Percentiles rank a stretch among this genome's conserved stretches.
Evolutionary conservation across 2,888 invertebrate genomes (phyloP).

Genomic region (Sinotaia quadrata): DNA sequence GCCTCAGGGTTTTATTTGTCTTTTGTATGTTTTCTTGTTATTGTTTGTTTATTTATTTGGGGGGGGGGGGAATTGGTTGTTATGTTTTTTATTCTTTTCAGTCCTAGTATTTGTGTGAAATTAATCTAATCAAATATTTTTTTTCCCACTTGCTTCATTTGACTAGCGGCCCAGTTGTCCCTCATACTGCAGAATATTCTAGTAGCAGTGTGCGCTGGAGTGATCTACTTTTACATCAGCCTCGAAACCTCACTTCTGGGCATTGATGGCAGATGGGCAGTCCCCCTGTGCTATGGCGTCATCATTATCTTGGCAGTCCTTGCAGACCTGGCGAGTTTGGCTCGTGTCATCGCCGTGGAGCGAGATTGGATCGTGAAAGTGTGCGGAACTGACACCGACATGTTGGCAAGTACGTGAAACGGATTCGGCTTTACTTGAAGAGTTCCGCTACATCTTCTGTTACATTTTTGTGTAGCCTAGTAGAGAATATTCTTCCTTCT

Average conservation of each 20-base stretch:
- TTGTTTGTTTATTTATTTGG: too few relatives aligned
- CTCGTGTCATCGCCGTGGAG: conserved; percentile 68
- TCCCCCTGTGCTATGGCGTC: conserved; percentile 46
- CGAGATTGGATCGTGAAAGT: conserved; percentile 75
- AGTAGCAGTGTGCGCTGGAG: conserved; percentile 71
- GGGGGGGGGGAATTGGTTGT: too few relatives aligned
- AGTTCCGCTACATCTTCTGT: too few relatives aligned
- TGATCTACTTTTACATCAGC: conserved; percentile 61
- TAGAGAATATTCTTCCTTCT: too few relatives aligned
- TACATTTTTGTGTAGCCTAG: too few relatives aligned
- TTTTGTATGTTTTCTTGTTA: too few relatives aligned
- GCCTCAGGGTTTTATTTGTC: too few relatives aligned
- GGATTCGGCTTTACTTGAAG: too few relatives aligned
- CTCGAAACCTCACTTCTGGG: conserved; percentile 9
- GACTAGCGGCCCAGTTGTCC: conserved; percentile 71
- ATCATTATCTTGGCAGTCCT: conserved; percentile 72
- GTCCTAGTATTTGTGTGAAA: too few relatives aligned
- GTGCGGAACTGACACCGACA: conserved; percentile 66
- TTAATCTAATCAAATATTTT: not conserved
- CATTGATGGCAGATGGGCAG: conserved; percentile 42
- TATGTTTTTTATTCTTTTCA: too few relatives aligned
- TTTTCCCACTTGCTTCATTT: conserved; percentile 2
- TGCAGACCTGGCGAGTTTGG: conserved; percentile 71
- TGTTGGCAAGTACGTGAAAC: conserved; percentile 69
- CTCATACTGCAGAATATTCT: conserved; percentile 73